These are phyloP conservation scores for Brevimyrus niger DNA, from an alignment of 2,113 vertebrate genomes.

Conservation along the genomic window DNA sequence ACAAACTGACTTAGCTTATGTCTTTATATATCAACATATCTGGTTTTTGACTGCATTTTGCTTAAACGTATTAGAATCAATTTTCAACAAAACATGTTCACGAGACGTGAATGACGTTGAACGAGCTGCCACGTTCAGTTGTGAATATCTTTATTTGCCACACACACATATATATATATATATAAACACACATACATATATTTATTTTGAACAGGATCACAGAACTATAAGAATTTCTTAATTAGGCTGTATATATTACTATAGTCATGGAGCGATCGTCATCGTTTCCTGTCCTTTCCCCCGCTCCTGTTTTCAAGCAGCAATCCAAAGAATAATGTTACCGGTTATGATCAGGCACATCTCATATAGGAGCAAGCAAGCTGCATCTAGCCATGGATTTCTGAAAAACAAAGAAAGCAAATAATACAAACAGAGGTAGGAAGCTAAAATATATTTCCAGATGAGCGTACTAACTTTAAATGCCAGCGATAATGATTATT, in stretches of 20 bases:
- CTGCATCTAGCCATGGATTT: constrained; percentile 21
- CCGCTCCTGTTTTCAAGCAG: constrained; percentile 31
- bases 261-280: constrained; percentile 37
- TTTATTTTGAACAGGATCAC: neutral
- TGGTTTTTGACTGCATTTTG: neutral
- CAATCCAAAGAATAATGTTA: constrained; percentile 46
- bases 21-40: neutral
- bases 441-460: neutral
- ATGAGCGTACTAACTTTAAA: neutral
- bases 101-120: neutral
- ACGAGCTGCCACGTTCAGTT: neutral
- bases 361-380: neutral
- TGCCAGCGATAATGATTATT: neutral
- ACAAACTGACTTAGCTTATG: neutral
- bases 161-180: too few species aligned
- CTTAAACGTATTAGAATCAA: neutral
- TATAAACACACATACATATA: neutral
- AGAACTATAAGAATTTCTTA: neutral
- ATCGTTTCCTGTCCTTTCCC: constrained; percentile 56
- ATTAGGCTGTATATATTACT: neutral
- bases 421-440: constrained; percentile 17
- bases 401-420: constrained; percentile 11
- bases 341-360: constrained; percentile 22
- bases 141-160: neutral
- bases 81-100: neutral